Conservation (phyloP, 2,797 vertebrate species). For the Sebastes trivittatus region DNA sequence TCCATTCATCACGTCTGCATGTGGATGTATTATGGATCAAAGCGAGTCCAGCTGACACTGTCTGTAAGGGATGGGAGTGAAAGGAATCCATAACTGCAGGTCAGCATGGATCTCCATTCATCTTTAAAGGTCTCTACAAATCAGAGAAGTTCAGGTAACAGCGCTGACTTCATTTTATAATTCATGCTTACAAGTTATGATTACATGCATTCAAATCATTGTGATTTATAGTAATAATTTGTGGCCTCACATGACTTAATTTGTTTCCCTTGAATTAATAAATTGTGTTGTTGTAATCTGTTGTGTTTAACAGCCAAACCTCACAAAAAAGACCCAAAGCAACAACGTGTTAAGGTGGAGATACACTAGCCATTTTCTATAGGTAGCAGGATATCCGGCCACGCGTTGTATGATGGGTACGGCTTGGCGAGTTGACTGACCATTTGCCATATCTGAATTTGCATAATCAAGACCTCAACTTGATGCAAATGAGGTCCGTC, state of each 20-base stretch:
- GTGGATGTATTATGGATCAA: slow-evolving; percentile 23
- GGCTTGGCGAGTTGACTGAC: neutral
- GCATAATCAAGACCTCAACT: neutral
- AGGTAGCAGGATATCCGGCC: neutral
- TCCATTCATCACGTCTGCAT: slow-evolving; percentile 39
- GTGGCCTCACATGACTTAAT: neutral
- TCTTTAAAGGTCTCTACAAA: neutral
- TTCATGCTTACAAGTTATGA: neutral
- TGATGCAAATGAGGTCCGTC: neutral
- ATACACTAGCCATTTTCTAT: neutral
- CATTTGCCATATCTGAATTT: neutral
- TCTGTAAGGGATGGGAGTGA: neutral
- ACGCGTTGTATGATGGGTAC: too few relatives aligned
- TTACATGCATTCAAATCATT: neutral
- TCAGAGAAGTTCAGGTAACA: neutral
- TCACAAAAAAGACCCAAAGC: neutral
- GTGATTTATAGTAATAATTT: neutral
- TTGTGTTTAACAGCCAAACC: neutral
- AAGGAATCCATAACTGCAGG: slow-evolving; percentile 39
- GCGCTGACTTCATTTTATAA: neutral
- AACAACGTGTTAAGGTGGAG: neutral
- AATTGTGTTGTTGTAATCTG: neutral
- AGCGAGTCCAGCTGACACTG: slow-evolving; percentile 11
- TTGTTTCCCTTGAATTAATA: neutral
- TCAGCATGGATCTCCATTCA: neutral